Conservation (phyloP, 2,113 vertebrate genomes). For the Lucifuga dentata region DNA sequence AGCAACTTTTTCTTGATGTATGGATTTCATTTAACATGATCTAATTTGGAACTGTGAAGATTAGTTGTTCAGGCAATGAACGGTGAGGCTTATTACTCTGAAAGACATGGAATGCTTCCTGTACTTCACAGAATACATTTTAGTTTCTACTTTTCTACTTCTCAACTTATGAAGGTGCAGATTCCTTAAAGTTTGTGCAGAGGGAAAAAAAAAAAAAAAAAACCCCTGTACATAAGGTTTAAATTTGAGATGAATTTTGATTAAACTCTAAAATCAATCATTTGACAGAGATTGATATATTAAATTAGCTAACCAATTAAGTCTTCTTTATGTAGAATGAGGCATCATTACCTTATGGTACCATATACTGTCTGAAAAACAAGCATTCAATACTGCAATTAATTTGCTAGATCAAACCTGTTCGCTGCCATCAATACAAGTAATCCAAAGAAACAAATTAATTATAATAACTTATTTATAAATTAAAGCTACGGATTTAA, state of each 20-base stretch:
- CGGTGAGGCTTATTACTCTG: conserved; percentile 58
- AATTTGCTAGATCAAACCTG: neutral
- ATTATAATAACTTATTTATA: conserved; percentile 1
- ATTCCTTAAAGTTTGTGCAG: neutral
- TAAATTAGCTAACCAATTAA: neutral
- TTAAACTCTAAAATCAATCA: conserved; percentile 8
- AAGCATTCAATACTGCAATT: neutral
- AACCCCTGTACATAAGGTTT: neutral
- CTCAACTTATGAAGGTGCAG: neutral
- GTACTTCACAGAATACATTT: conserved; percentile 12
- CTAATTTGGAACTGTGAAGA: conserved; percentile 59
- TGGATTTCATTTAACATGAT: conserved; percentile 73
- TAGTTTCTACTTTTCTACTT: conserved; percentile 25
- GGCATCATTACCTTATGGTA: neutral
- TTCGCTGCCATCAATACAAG: neutral
- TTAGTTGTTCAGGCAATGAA: conserved; percentile 55
- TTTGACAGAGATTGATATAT: neutral
- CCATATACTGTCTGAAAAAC: neutral
- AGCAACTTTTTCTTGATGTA: conserved; percentile 63
- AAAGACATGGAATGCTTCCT: conserved; percentile 49
- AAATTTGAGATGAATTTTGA: neutral
- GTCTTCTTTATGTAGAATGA: neutral
- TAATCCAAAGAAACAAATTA: neutral
- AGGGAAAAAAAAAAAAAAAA: neutral
- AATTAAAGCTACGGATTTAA: neutral